phyloP scores from a whole-genome alignment of 2,113 vertebrate genomes.

The Prunella himalayana region DNA sequence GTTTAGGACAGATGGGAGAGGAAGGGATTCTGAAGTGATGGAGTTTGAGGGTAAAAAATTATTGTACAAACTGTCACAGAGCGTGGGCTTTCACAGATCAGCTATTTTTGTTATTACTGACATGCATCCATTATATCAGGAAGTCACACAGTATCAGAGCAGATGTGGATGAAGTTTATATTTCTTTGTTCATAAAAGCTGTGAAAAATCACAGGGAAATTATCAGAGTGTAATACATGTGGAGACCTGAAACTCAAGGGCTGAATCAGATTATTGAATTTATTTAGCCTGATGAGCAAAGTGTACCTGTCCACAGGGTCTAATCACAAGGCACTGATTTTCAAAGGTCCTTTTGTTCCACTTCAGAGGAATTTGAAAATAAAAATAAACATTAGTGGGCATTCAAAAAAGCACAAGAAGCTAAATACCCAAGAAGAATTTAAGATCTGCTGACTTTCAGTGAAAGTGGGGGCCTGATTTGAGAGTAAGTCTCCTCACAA shows the following conservation, averaged over 20 bases:
- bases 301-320: background rate
- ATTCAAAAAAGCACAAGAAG: background rate
- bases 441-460: background rate
- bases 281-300: background rate
- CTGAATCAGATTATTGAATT: background rate
- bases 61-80: background rate
- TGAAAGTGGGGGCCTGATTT: background rate
- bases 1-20: slow-evolving; percentile 27
- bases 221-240: background rate
- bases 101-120: slow-evolving; percentile 21
- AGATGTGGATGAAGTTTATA: background rate
- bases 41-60: background rate
- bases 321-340: background rate
- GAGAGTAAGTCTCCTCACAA: background rate
- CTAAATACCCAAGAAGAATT: background rate
- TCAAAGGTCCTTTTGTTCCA: background rate
- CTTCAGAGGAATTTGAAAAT: background rate
- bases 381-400: background rate
- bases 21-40: background rate
- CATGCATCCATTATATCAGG: background rate
- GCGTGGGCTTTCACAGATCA: background rate
- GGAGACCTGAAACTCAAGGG: background rate
- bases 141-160: background rate
- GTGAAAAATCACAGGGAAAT: background rate
- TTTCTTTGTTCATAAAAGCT: background rate